phyloP scores from a whole-genome alignment of 2,113 vertebrate species.

The Eurystomus gularis region DNA sequence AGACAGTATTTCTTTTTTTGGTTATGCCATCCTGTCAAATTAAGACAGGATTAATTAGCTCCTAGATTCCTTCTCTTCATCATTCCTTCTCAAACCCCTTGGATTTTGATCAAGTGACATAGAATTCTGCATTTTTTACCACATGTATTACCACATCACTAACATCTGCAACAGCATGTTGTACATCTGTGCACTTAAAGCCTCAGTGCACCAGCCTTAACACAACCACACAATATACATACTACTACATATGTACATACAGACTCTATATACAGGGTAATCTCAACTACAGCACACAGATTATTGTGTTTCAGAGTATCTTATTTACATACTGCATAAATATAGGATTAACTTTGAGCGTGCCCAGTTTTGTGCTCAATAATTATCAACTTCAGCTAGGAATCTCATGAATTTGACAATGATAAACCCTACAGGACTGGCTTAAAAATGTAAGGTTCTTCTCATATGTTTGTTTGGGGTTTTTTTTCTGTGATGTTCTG shows the following conservation, averaged over 20 bases:
- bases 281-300: neutral
- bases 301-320: neutral
- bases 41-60: neutral
- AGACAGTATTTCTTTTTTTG: neutral
- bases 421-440: neutral
- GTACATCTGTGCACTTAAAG: neutral
- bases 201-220: neutral
- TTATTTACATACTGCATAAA: neutral
- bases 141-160: neutral
- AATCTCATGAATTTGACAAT: neutral
- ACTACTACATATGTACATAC: neutral
- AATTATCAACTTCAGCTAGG: neutral
- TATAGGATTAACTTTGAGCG: neutral
- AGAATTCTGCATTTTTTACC: neutral
- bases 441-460: neutral
- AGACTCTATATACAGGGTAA: neutral
- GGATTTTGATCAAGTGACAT: neutral
- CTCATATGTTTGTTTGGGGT: neutral
- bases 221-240: neutral
- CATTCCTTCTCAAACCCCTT: neutral
- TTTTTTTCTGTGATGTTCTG: neutral
- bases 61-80: neutral
- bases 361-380: neutral
- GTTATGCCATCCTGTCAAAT: neutral
- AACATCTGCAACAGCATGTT: conserved; percentile 25